Evolutionary conservation across 1,140 invertebrate species (phyloP).

Genomic region (Lepidostoma basale): DNA sequence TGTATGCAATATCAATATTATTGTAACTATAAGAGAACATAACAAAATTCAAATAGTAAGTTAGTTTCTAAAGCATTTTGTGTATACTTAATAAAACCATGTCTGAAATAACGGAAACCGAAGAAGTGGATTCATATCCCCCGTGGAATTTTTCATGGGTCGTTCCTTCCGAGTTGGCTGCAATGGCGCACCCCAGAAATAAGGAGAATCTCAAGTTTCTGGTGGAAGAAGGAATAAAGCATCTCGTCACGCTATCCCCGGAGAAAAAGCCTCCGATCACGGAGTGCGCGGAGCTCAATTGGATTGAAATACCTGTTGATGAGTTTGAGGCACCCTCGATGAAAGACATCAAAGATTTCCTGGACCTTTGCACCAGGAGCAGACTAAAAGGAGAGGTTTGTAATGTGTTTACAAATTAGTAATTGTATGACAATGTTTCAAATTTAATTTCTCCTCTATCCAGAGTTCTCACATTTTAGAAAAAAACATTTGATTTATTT

Average conservation of each 20-base stretch:
- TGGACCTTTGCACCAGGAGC: slow-evolving; percentile 65
- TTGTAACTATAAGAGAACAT: too few relatives aligned
- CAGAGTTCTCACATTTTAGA: too few relatives aligned
- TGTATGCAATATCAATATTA: too few relatives aligned
- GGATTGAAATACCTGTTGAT: slow-evolving; percentile 66
- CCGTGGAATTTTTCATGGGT: slow-evolving; percentile 70
- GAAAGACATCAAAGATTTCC: slow-evolving; percentile 70
- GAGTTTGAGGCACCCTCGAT: slow-evolving; percentile 71
- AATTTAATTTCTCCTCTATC: too few relatives aligned
- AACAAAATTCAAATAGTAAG: too few relatives aligned
- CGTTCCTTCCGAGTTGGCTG: slow-evolving; percentile 63
- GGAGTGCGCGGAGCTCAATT: slow-evolving; percentile 60
- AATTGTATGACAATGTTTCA: too few relatives aligned
- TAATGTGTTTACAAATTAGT: not conserved
- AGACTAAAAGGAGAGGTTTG: slow-evolving; percentile 57
- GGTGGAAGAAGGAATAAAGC: slow-evolving; percentile 56
- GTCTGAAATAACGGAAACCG: slow-evolving; percentile 48
- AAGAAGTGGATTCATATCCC: slow-evolving; percentile 50
- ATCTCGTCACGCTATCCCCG: slow-evolving; percentile 67
- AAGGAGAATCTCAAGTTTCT: slow-evolving; percentile 58
- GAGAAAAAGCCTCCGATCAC: slow-evolving; percentile 66
- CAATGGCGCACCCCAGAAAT: slow-evolving; percentile 63
- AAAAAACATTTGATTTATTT: too few relatives aligned
- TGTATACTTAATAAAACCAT: too few relatives aligned
- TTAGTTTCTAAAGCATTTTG: too few relatives aligned